A percentile compares a stretch with the other conserved stretches of the same genome.
phyloP scores from a whole-genome alignment of 2,113 vertebrate genomes.

The Fulmarus glacialis region DNA sequence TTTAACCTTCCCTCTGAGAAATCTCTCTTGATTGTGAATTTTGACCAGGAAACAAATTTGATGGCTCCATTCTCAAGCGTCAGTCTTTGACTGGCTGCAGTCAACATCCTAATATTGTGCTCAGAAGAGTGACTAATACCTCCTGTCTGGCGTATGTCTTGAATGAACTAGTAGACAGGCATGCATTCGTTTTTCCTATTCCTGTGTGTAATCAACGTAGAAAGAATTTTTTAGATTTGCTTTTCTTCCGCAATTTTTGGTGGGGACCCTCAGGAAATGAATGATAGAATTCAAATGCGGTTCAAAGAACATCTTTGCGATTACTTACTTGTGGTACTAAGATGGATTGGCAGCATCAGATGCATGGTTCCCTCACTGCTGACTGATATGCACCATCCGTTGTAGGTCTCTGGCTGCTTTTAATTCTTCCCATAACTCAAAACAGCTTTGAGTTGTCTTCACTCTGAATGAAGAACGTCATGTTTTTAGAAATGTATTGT shows the following conservation, averaged over 20 bases:
- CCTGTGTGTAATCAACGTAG: constrained; percentile 56
- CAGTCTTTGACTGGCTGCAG: neutral
- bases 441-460: neutral
- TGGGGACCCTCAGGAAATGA: neutral
- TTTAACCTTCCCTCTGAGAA: neutral
- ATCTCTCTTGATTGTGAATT: neutral
- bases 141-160: constrained; percentile 69
- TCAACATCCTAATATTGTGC: constrained; percentile 68
- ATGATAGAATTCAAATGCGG: neutral
- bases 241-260: neutral
- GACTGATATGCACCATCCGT: neutral
- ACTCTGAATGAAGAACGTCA: neutral
- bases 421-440: neutral
- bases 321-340: neutral
- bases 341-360: neutral
- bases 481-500: neutral
- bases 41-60: neutral
- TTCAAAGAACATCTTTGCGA: neutral
- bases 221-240: constrained; percentile 49
- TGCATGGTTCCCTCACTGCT: neutral
- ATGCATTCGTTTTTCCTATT: constrained; percentile 55
- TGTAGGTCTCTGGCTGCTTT: neutral
- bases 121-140: constrained; percentile 72
- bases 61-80: neutral
- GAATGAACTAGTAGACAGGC: constrained; percentile 70